These are phyloP conservation scores for Nymphalis c-album DNA, from an alignment of 2,888 invertebrate species.

Conservation along the genomic window DNA sequence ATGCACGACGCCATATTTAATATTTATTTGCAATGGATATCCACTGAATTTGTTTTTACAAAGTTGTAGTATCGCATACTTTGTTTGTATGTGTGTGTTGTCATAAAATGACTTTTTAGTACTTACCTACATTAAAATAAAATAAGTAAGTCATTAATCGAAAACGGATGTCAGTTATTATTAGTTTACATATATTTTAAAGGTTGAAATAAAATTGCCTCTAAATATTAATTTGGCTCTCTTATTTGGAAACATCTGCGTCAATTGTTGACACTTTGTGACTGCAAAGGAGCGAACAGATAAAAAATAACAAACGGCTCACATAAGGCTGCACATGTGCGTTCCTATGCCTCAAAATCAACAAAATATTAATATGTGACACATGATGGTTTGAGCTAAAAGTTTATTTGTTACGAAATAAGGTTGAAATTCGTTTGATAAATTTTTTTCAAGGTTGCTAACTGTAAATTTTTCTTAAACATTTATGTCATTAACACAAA, in stretches of 20 bases:
- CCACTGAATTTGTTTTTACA: too few species aligned
- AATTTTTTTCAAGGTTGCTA: constrained; percentile 46
- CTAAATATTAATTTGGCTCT: constrained; percentile 27
- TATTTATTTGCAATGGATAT: too few species aligned
- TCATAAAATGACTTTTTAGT: too few species aligned
- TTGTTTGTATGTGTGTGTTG: too few species aligned
- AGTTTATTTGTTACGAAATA: constrained; percentile 28
- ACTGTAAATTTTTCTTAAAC: constrained; percentile 61
- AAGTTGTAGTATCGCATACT: too few species aligned
- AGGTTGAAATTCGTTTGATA: constrained; percentile 42
- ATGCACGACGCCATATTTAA: too few species aligned
- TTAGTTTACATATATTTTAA: constrained; percentile 12
- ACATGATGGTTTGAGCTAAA: background rate
- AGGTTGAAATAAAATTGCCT: constrained; percentile 19
- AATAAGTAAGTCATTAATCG: background rate
- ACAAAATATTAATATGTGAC: constrained; percentile 34
- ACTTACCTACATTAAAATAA: background rate
- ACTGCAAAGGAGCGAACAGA: constrained; percentile 54
- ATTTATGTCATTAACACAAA: constrained; percentile 61
- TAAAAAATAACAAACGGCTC: constrained; percentile 69
- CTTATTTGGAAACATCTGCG: constrained; percentile 58
- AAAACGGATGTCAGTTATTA: background rate
- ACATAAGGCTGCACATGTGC: constrained; percentile 67
- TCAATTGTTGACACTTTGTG: constrained; percentile 72
- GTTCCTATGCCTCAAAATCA: constrained; percentile 58